phyloP scores from a whole-genome alignment of 2,797 vertebrate species.

The Melanotaenia trifasciata region DNA sequence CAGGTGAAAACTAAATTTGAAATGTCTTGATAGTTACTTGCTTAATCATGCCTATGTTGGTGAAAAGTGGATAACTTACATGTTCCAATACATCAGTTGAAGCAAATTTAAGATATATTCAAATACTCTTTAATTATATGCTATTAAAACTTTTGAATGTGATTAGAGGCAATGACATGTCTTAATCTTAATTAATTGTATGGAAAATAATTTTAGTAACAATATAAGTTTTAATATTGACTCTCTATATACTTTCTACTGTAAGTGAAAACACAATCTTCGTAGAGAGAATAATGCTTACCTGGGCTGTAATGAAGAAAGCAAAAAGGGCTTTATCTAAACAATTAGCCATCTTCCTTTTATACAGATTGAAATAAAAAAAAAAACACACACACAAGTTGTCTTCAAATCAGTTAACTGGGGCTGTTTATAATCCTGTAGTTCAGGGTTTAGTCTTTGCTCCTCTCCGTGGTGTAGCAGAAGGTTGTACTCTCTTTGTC shows the following conservation, averaged over 20 bases:
- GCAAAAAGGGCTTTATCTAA: conserved; percentile 51
- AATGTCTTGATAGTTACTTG: neutral
- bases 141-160: neutral
- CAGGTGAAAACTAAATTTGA: neutral
- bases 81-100: neutral
- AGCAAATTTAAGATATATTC: neutral
- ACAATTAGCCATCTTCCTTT: conserved; percentile 54
- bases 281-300: conserved; percentile 40
- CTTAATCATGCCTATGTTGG: neutral
- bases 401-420: conserved; percentile 17
- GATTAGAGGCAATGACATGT: neutral
- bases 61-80: neutral
- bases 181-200: neutral
- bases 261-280: neutral
- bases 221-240: neutral
- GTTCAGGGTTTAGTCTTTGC: conserved; percentile 27
- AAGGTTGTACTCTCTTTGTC: conserved; percentile 67
- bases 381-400: conserved; percentile 27
- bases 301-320: conserved; percentile 73
- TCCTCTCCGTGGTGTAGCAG: conserved; percentile 60
- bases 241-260: neutral
- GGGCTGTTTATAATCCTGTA: conserved; percentile 20
- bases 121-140: neutral
- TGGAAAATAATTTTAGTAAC: neutral
- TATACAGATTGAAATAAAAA: conserved; percentile 31